Evolutionary conservation across 2,113 vertebrate species (phyloP).

Genomic region (Pongo pygmaeus): DNA sequence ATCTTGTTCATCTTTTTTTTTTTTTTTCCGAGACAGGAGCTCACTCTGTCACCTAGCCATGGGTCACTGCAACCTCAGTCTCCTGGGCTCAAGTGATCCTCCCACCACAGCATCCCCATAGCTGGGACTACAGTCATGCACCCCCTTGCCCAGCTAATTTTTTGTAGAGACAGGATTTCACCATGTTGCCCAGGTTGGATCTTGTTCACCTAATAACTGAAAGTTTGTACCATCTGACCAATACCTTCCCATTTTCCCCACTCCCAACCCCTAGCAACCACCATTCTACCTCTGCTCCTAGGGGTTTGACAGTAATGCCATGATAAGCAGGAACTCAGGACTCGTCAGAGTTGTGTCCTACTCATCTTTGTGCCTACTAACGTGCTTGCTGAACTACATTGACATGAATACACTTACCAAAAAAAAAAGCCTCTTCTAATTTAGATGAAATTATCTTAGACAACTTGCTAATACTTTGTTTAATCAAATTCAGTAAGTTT

Average conservation of each 20-base stretch:
- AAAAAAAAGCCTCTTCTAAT: constrained; percentile 3
- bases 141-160: no score
- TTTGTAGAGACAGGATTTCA: no score
- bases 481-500: constrained; percentile 25
- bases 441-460: constrained; percentile 32
- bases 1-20: not conserved
- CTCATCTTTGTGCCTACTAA: not conserved
- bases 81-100: no score
- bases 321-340: not conserved
- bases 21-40: no score
- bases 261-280: not conserved
- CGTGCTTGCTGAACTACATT: not conserved
- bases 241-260: not conserved
- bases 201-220: not conserved
- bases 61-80: no score
- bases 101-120: no score
- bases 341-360: not conserved
- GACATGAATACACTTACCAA: not conserved
- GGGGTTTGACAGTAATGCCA: not conserved
- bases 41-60: no score
- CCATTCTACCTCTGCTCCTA: not conserved
- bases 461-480: not conserved
- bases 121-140: no score
- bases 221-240: not conserved
- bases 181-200: not conserved